Evolutionary conservation across 2,888 invertebrate species (phyloP).

Genomic region (Falcaria lacertinaria): DNA sequence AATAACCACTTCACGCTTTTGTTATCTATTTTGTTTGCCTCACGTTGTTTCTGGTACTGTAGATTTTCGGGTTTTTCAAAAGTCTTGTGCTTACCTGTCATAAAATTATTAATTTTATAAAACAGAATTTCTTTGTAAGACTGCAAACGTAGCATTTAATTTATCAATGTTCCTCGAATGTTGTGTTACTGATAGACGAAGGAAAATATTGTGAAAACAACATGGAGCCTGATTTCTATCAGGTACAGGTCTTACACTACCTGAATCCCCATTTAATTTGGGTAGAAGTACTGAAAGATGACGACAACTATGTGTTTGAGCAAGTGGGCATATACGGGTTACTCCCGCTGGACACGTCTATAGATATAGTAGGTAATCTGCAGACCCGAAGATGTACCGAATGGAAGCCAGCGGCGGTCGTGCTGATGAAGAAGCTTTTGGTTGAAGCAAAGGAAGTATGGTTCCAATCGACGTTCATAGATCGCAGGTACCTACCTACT

Average conservation of each 20-base stretch:
- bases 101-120: too few species aligned
- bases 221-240: slow-evolving; percentile 45
- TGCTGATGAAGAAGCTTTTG: slow-evolving; percentile 34
- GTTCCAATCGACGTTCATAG: slow-evolving; percentile 45
- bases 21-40: too few species aligned
- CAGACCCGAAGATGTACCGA: slow-evolving; percentile 22
- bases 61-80: too few species aligned
- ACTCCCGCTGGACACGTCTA: slow-evolving; percentile 36
- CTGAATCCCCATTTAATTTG: slow-evolving; percentile 61
- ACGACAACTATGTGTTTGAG: slow-evolving; percentile 38
- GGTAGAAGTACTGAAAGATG: slow-evolving; percentile 32
- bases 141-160: too few species aligned
- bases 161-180: too few species aligned
- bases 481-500: slow-evolving; percentile 51
- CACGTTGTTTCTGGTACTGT: too few species aligned
- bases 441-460: slow-evolving; percentile 32
- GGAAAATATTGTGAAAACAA: slow-evolving; percentile 4
- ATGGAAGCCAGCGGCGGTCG: slow-evolving; percentile 45
- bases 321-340: slow-evolving; percentile 61
- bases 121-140: too few species aligned
- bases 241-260: slow-evolving; percentile 46
- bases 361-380: slow-evolving; percentile 27
- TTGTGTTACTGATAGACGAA: too few species aligned
- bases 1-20: too few species aligned
- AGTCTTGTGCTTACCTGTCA: too few species aligned